Percentiles rank a stretch among this genome's conserved stretches.
These are phyloP conservation scores for Crotophaga sulcirostris DNA, from an alignment of 2,113 vertebrate species.

Conservation along the genomic window DNA sequence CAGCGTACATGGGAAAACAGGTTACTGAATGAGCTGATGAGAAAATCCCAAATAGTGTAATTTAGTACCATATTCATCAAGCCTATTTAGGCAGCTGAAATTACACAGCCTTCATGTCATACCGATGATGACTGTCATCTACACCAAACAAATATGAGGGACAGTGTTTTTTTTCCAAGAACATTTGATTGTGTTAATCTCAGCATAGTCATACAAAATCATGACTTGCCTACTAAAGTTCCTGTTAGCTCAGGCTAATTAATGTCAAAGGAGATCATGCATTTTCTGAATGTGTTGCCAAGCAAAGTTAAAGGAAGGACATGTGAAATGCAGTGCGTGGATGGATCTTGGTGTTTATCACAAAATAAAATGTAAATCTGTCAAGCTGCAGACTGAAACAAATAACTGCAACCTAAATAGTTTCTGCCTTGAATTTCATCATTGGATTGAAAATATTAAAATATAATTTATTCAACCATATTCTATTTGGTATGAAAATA, in stretches of 20 bases:
- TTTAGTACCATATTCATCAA: neutral
- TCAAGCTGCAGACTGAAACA: constrained; percentile 15
- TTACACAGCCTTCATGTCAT: neutral
- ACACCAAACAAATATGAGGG: neutral
- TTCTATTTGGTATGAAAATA: neutral
- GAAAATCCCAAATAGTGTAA: constrained; percentile 1
- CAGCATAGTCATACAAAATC: constrained; percentile 10
- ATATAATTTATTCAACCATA: neutral
- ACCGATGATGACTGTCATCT: neutral
- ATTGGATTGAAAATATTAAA: neutral
- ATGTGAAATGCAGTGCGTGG: neutral
- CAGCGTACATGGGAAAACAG: neutral
- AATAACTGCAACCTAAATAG: neutral
- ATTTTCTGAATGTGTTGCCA: constrained; percentile 26
- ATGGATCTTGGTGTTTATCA: constrained; percentile 6
- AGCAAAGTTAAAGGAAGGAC: constrained; percentile 4
- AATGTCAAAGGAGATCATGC: constrained; percentile 32
- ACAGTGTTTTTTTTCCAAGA: neutral
- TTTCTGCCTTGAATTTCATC: neutral
- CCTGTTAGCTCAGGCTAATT: constrained; percentile 52
- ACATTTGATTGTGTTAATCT: constrained; percentile 13
- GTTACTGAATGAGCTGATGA: neutral
- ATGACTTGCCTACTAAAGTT: constrained; percentile 38
- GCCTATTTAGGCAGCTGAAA: constrained; percentile 21
- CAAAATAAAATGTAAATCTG: neutral